Conservation (phyloP, 2,888 invertebrate genomes). For the Stramonita haemastoma region DNA sequence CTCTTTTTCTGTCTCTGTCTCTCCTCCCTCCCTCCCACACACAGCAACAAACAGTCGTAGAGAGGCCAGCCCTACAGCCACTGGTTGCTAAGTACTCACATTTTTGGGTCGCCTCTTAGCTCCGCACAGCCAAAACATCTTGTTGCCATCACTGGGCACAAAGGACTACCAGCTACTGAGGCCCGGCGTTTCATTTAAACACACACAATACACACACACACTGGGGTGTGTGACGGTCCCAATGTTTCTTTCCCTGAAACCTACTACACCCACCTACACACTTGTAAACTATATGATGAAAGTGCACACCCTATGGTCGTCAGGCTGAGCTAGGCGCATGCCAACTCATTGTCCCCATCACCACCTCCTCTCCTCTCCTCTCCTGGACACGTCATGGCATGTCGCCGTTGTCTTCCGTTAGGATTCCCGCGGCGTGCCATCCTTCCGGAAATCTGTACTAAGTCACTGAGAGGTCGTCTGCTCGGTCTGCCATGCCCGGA, state of each 20-base stretch:
- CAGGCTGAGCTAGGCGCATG: too few relatives aligned
- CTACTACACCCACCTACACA: too few relatives aligned
- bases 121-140: slow-evolving; percentile 30
- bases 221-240: too few relatives aligned
- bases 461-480: too few relatives aligned
- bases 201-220: not conserved
- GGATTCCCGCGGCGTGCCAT: not conserved
- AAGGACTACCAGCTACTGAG: not conserved
- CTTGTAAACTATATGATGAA: too few relatives aligned
- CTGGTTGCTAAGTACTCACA: slow-evolving; percentile 3
- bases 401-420: not conserved
- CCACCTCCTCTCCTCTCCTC: not conserved
- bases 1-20: too few relatives aligned
- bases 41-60: not conserved
- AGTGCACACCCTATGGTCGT: too few relatives aligned
- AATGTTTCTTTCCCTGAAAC: too few relatives aligned
- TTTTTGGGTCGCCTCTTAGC: not conserved
- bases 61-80: not conserved
- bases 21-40: not conserved
- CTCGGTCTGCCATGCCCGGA: too few relatives aligned
- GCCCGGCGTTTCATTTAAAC: not conserved
- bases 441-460: not conserved
- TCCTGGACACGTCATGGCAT: not conserved
- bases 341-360: not conserved
- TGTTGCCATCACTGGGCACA: not conserved